phyloP scores from a whole-genome alignment of 1,140 invertebrate species.

The Gonatopus flavifemur region DNA sequence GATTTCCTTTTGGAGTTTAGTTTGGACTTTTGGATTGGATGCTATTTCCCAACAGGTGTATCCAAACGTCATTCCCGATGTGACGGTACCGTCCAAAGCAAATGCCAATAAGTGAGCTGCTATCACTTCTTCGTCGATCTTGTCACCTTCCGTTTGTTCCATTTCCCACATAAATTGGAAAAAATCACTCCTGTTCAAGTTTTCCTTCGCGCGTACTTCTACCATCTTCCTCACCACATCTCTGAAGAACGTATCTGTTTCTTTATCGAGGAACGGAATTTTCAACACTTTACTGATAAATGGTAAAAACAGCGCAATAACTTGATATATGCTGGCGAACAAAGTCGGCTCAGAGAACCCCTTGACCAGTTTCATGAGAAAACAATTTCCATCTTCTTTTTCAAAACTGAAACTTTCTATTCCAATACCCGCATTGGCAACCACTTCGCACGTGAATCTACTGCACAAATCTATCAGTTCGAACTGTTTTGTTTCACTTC shows the following conservation, averaged over 20 bases:
- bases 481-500: neutral
- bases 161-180: no score
- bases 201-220: conserved; percentile 4
- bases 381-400: neutral
- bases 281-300: neutral
- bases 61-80: conserved; percentile 52
- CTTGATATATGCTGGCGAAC: conserved; percentile 13
- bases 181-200: conserved; percentile 20
- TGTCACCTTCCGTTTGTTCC: no score
- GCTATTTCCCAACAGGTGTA: conserved; percentile 38
- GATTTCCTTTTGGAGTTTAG: no score
- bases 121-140: conserved; percentile 21
- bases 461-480: neutral
- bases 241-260: conserved; percentile 15
- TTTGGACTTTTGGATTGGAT: conserved; percentile 52
- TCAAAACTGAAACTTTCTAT: conserved; percentile 30
- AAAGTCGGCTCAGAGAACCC: conserved; percentile 25
- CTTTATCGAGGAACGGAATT: conserved; percentile 6
- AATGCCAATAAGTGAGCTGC: no score
- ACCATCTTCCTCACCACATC: conserved; percentile 14
- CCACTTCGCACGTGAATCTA: conserved; percentile 16
- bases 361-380: no score
- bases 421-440: conserved; percentile 21
- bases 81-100: conserved; percentile 32
- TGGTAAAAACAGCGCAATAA: conserved; percentile 13